Evolutionary conservation across 2,888 invertebrate species (phyloP).

Genomic region (Ophion obscuratus): DNA sequence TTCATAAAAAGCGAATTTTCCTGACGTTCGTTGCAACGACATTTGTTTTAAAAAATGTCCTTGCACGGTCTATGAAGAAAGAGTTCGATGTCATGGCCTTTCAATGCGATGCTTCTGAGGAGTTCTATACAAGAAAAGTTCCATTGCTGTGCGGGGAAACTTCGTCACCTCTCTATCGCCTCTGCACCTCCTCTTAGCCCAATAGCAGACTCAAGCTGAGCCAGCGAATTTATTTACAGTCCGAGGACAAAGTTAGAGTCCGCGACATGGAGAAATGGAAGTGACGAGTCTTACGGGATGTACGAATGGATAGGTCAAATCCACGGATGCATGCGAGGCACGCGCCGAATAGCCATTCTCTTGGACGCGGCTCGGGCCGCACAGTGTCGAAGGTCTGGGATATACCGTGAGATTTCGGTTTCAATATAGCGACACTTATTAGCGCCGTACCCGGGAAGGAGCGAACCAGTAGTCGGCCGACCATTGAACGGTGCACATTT

Average conservation of each 20-base stretch:
- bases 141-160: too few species aligned
- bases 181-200: too few species aligned
- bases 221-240: too few species aligned
- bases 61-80: too few species aligned
- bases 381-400: conserved; percentile 60
- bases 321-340: neutral
- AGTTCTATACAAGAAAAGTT: too few species aligned
- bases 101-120: too few species aligned
- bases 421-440: conserved; percentile 65
- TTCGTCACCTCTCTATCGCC: too few species aligned
- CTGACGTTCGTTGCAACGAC: too few species aligned
- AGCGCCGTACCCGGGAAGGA: conserved; percentile 62
- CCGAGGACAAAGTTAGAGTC: neutral
- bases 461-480: conserved; percentile 75
- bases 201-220: too few species aligned
- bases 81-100: too few species aligned
- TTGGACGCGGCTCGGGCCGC: neutral
- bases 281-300: neutral
- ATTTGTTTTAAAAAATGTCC: too few species aligned
- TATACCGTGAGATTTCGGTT: conserved; percentile 63
- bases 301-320: neutral
- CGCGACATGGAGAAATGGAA: neutral
- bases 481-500: conserved; percentile 71
- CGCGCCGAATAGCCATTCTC: conserved; percentile 7
- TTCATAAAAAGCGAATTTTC: too few species aligned